phyloP scores from a whole-genome alignment of 1,140 invertebrate genomes.

The Bombus picipes region DNA sequence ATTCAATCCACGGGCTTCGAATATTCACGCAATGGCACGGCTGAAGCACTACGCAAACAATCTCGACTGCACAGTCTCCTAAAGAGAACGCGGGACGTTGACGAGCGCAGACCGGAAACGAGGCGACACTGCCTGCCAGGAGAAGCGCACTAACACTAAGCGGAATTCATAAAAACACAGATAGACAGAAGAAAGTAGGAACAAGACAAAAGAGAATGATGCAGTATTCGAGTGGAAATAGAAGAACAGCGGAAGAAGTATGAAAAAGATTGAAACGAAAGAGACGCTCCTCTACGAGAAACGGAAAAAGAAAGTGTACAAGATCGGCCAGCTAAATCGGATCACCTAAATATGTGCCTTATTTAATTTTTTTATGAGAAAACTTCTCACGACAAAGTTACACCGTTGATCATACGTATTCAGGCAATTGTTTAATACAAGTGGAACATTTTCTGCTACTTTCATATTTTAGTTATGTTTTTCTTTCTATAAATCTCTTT shows the following conservation, averaged over 20 bases:
- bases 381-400: no score
- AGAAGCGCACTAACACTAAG: conserved; percentile 36
- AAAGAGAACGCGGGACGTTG: conserved; percentile 13
- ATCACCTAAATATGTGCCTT: background rate
- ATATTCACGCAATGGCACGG: conserved; percentile 16
- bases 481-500: no score
- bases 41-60: conserved; percentile 32
- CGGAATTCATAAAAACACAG: conserved; percentile 30
- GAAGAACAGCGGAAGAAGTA: conserved; percentile 17
- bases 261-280: background rate
- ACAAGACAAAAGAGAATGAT: conserved; percentile 14
- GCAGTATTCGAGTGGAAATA: conserved; percentile 9
- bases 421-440: no score
- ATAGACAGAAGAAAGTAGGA: conserved; percentile 32
- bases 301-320: background rate
- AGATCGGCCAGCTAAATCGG: background rate
- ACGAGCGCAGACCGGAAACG: background rate
- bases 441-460: no score
- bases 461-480: no score
- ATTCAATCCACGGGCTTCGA: conserved; percentile 23
- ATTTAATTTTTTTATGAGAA: no score
- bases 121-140: conserved; percentile 15
- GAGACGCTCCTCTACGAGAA: background rate
- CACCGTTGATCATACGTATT: no score
- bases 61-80: background rate